A percentile compares a stretch with the other conserved stretches of the same genome.
Evolutionary conservation across 2,797 vertebrate genomes (phyloP).

Genomic region (Oreochromis grahami): DNA sequence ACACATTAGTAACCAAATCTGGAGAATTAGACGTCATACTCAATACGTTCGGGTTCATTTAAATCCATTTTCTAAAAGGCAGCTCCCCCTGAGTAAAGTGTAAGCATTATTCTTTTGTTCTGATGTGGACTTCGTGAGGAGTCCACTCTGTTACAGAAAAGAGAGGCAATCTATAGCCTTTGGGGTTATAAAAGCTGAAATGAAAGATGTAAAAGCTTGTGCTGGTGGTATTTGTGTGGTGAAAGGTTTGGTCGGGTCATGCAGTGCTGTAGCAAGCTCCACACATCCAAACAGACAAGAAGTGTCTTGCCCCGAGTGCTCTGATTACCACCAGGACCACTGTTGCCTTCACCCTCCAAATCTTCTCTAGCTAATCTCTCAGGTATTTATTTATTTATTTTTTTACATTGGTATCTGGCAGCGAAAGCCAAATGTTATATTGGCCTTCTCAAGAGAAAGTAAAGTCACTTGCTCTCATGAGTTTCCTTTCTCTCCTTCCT

Average conservation of each 20-base stretch:
- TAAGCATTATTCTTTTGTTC: conserved; percentile 6
- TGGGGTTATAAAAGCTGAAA: neutral
- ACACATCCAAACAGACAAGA: neutral
- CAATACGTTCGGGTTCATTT: neutral
- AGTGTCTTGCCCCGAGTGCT: neutral
- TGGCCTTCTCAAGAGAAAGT: neutral
- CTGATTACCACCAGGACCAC: neutral
- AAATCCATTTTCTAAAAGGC: conserved; percentile 12
- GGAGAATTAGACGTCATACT: neutral
- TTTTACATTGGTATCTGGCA: neutral
- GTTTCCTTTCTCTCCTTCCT: neutral
- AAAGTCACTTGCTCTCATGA: neutral
- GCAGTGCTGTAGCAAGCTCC: neutral
- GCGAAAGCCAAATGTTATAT: fast-evolving
- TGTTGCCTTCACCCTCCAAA: neutral
- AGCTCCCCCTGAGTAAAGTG: neutral
- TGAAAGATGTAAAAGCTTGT: neutral
- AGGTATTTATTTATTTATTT: neutral
- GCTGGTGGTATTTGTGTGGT: neutral
- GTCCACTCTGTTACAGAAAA: neutral
- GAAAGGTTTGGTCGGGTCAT: neutral
- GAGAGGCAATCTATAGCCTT: neutral
- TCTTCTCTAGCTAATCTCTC: neutral
- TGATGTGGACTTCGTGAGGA: neutral
- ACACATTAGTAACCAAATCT: neutral